A percentile compares a stretch with the other conserved stretches of the same genome.
Conservation (phyloP, 2,888 invertebrate genomes). For the Papilio demoleus region DNA sequence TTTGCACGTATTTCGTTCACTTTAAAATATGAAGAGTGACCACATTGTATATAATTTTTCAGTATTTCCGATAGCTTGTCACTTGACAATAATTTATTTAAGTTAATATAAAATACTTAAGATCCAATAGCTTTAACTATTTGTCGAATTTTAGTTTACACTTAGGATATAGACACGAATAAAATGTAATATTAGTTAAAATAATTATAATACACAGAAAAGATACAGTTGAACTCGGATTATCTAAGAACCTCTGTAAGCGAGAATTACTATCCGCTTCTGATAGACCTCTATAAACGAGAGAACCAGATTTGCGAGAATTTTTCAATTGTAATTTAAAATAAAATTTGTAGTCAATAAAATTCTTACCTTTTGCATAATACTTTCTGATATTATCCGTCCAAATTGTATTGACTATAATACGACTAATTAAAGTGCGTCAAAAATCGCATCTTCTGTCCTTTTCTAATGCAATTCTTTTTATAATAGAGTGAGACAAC, state of each 20-base stretch:
- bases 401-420: background rate
- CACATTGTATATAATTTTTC: conserved; percentile 17
- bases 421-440: background rate
- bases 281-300: too few species aligned
- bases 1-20: background rate
- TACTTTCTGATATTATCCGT: conserved; percentile 1
- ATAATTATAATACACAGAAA: background rate
- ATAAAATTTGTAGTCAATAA: too few species aligned
- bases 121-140: conserved; percentile 50
- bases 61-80: conserved; percentile 14
- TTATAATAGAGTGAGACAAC: background rate
- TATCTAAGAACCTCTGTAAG: too few species aligned
- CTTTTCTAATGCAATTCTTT: background rate
- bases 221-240: too few species aligned
- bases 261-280: too few species aligned
- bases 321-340: too few species aligned
- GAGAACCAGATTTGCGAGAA: too few species aligned
- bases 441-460: background rate
- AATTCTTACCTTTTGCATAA: too few species aligned
- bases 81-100: conserved; percentile 25
- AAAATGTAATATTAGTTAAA: background rate
- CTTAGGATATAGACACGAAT: background rate
- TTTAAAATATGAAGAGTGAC: background rate
- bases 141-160: conserved; percentile 44
- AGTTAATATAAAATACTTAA: conserved; percentile 34